Evolutionary conservation across 2,888 invertebrate genomes (phyloP).

Genomic region (Pristionchus entomophagus): DNA sequence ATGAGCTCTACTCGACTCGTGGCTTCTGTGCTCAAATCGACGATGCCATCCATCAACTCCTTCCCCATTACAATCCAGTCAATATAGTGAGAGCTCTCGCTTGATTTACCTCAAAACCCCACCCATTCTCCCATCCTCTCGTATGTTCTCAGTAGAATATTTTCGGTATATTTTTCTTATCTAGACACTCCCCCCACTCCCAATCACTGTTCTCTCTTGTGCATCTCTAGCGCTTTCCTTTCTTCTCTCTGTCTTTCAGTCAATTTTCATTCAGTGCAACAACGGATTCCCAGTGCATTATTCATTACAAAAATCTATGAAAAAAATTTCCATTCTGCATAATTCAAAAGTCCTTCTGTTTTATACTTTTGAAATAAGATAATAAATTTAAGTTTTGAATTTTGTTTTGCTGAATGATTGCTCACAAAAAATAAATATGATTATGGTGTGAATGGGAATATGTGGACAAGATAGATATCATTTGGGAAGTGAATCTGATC

Average conservation of each 20-base stretch:
- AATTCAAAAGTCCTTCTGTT: not conserved
- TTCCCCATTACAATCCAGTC: constrained; percentile 51
- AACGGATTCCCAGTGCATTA: constrained; percentile 35
- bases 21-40: constrained; percentile 74
- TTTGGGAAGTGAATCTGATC: too few species aligned
- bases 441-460: too few species aligned
- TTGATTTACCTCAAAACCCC: not conserved
- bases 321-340: too few species aligned
- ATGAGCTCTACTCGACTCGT: constrained; percentile 67
- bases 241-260: not conserved
- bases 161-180: not conserved
- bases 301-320: too few species aligned
- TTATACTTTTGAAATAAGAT: not conserved
- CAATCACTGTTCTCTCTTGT: not conserved
- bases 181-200: not conserved
- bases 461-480: too few species aligned
- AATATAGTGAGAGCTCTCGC: constrained; percentile 6
- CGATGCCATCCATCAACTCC: constrained; percentile 69
- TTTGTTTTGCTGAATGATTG: too few species aligned
- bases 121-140: not conserved
- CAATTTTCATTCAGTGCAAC: constrained; percentile 2
- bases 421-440: too few species aligned
- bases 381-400: not conserved
- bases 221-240: not conserved
- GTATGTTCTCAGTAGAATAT: too few species aligned